phyloP scores from a whole-genome alignment of 2,113 vertebrate genomes.

The Antennarius striatus region DNA sequence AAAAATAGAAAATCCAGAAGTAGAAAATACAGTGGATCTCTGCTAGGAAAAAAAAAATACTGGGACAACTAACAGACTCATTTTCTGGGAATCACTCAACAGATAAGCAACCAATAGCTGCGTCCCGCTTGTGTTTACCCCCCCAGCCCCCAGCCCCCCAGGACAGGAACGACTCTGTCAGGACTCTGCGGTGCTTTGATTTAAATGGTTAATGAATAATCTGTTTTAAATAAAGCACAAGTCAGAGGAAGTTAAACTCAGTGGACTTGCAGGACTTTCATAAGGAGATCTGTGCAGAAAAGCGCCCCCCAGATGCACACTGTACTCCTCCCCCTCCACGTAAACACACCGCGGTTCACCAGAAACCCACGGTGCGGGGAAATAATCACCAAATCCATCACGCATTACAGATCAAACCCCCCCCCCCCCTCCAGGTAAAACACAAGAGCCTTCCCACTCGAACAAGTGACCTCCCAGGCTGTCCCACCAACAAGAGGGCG shows the following conservation, averaged over 20 bases:
- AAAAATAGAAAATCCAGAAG: too few relatives aligned
- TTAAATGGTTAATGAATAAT: too few relatives aligned
- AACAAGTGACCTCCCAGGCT: not conserved
- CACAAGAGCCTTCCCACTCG: not conserved
- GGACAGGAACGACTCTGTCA: slow-evolving; percentile 9
- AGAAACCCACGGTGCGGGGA: not conserved
- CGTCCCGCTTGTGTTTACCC: slow-evolving; percentile 1
- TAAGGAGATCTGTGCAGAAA: slow-evolving; percentile 45
- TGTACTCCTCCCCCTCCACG: slow-evolving; percentile 75
- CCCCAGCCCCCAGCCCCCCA: not conserved
- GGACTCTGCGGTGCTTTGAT: not conserved
- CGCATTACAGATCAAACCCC: not conserved
- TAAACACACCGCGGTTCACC: slow-evolving; percentile 70
- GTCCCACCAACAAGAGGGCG: not conserved
- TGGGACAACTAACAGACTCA: not conserved
- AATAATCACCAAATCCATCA: slow-evolving; percentile 17
- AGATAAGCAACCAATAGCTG: not conserved
- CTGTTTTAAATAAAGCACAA: too few relatives aligned
- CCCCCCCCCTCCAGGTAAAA: not conserved
- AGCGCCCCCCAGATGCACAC: slow-evolving; percentile 66
- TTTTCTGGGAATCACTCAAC: not conserved
- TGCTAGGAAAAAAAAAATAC: not conserved
- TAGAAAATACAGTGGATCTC: too few relatives aligned
- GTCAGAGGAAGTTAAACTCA: not conserved
- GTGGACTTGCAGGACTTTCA: slow-evolving; percentile 17